Evolutionary conservation across 1,140 invertebrate genomes (phyloP).

Genomic region (Pseudomyrmex gracilis): DNA sequence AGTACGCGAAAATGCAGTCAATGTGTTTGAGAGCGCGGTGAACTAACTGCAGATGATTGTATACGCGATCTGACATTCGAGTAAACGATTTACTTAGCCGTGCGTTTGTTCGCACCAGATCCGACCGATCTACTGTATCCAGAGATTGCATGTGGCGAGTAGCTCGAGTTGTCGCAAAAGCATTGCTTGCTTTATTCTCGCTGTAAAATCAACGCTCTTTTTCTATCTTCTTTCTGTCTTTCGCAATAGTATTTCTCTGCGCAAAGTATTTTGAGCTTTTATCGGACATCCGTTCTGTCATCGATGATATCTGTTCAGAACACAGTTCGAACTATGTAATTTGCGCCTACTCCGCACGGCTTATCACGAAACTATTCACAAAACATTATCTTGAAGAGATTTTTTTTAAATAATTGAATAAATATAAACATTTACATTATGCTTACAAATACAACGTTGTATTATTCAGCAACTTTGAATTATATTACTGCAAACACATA

Average conservation of each 20-base stretch:
- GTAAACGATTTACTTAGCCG: conserved; percentile 33
- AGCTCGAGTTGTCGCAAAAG: conserved; percentile 65
- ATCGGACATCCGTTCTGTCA: conserved; percentile 3
- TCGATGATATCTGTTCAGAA: conserved; percentile 34
- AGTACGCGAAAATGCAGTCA: background rate
- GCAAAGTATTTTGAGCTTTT: conserved; percentile 39
- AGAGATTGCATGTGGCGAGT: conserved; percentile 66
- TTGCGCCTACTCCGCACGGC: conserved; percentile 18
- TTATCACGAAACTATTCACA: conserved; percentile 43
- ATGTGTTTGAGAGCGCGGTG: background rate
- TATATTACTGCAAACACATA: too few species aligned
- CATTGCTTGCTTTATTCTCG: conserved; percentile 65
- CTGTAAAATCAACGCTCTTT: conserved; percentile 63
- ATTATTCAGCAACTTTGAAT: too few species aligned
- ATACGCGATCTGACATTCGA: conserved; percentile 1
- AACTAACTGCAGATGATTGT: background rate
- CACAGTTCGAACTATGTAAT: conserved; percentile 35
- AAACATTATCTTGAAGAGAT: background rate
- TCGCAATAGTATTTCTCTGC: conserved; percentile 6
- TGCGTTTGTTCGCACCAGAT: conserved; percentile 18
- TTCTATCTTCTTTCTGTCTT: conserved; percentile 24
- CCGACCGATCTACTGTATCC: conserved; percentile 24
- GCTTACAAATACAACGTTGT: too few species aligned
- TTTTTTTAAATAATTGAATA: too few species aligned
- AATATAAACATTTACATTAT: too few species aligned